Percentiles rank a stretch among this genome's conserved stretches.
phyloP scores from a whole-genome alignment of 2,113 vertebrate genomes.

The Erinaceus europaeus region DNA sequence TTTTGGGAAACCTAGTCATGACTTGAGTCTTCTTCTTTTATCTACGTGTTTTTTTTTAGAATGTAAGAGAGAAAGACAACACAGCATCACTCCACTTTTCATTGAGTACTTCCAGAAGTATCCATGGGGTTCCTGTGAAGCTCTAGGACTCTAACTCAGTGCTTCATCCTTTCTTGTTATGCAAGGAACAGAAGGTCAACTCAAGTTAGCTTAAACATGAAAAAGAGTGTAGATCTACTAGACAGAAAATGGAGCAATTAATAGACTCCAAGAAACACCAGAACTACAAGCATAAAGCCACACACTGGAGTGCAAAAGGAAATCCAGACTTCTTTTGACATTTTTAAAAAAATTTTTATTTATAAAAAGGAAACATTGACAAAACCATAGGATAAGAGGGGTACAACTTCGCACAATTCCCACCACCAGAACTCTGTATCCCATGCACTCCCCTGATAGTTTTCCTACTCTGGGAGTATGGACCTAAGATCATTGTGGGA shows the following conservation, averaged over 20 bases:
- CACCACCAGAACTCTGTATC: too few species aligned
- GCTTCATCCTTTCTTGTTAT: conserved; percentile 1
- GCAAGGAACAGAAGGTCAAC: neutral
- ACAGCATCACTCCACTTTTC: too few species aligned
- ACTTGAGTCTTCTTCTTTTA: neutral
- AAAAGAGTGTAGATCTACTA: neutral
- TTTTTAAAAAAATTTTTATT: too few species aligned
- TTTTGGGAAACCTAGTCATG: neutral
- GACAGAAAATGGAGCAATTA: neutral
- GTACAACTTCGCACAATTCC: too few species aligned
- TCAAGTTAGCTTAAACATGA: conserved; percentile 7
- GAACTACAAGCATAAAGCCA: neutral
- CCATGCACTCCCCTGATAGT: too few species aligned
- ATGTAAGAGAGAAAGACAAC: too few species aligned
- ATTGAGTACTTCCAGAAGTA: neutral
- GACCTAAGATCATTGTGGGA: too few species aligned
- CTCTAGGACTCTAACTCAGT: neutral
- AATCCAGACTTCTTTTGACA: neutral
- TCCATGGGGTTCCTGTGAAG: neutral
- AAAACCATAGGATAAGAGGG: too few species aligned
- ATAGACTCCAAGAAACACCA: neutral
- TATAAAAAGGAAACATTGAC: too few species aligned
- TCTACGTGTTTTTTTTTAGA: too few species aligned
- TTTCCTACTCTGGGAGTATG: too few species aligned
- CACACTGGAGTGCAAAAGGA: neutral